phyloP scores from a whole-genome alignment of 1,140 invertebrate genomes.

The Ceratosolen solmsi region DNA sequence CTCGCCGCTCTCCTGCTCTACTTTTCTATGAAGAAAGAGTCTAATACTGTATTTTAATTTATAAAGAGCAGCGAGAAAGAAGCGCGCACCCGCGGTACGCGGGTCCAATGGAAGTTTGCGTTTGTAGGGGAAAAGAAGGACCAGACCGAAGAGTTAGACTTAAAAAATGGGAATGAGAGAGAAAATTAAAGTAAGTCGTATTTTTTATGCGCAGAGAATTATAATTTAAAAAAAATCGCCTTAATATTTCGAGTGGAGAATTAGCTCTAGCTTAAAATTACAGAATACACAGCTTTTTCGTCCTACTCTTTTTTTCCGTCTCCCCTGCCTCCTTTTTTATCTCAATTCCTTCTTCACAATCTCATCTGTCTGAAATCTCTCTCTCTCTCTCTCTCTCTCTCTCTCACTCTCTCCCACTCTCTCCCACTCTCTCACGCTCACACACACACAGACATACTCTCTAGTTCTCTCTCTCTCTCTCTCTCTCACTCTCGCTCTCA shows the following conservation, averaged over 20 bases:
- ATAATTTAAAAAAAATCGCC: conserved; percentile 49
- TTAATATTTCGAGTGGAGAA: conserved; percentile 47
- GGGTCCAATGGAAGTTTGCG: conserved; percentile 21
- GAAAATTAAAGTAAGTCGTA: conserved; percentile 50
- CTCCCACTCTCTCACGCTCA: conserved; percentile 19
- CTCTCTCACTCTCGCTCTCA: no score
- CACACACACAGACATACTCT: no score
- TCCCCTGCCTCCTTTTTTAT: conserved; percentile 10
- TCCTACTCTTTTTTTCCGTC: conserved; percentile 24
- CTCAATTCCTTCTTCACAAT: conserved; percentile 43
- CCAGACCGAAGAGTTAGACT: neutral
- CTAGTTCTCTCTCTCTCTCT: neutral
- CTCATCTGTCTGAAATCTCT: conserved; percentile 43
- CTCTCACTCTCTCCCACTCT: neutral
- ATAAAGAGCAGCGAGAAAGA: conserved; percentile 33
- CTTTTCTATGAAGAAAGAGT: conserved; percentile 41
- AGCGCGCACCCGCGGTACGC: neutral
- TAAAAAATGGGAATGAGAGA: neutral
- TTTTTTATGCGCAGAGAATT: conserved; percentile 45
- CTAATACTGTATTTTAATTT: conserved; percentile 49
- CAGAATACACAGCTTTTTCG: conserved; percentile 47
- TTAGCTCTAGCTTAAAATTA: conserved; percentile 47
- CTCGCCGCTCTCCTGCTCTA: conserved; percentile 49
- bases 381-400: conserved; percentile 14
- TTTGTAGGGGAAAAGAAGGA: neutral